Percentiles rank a stretch among this genome's conserved stretches.
phyloP scores from a whole-genome alignment of 2,113 vertebrate species.

The Rhipidura dahli region DNA sequence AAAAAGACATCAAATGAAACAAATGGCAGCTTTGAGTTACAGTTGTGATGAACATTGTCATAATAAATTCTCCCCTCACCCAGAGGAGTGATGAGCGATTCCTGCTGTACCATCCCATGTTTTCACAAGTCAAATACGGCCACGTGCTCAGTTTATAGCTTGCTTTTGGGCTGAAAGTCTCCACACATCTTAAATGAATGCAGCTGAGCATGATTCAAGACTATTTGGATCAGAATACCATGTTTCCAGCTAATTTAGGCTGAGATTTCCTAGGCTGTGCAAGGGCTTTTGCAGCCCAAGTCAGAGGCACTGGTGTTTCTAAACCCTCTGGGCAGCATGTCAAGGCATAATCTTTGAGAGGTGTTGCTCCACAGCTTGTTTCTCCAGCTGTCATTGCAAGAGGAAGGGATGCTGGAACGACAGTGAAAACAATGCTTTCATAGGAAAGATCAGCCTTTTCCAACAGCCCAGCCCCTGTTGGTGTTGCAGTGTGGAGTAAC shows the following conservation, averaged over 20 bases:
- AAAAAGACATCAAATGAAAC: constrained; percentile 4
- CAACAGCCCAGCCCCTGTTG: background rate
- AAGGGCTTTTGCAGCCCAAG: background rate
- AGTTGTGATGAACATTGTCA: background rate
- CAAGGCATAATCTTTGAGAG: background rate
- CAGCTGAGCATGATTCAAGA: background rate
- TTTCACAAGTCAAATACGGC: background rate
- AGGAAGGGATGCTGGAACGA: background rate
- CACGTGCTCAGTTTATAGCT: background rate
- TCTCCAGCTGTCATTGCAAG: background rate
- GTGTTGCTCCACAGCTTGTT: background rate
- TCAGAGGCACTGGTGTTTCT: background rate
- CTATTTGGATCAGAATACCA: background rate
- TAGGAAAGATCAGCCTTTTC: background rate
- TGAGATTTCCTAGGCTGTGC: background rate
- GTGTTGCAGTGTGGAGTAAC: background rate
- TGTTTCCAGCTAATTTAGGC: background rate
- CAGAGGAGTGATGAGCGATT: background rate
- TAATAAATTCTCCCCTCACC: background rate
- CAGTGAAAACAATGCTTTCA: background rate
- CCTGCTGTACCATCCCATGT: background rate
- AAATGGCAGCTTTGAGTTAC: constrained; percentile 12
- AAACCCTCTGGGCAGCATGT: background rate
- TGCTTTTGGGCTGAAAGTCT: background rate
- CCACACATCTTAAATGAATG: background rate